Evolutionary conservation across 2,888 invertebrate species (phyloP).

Genomic region (Eupithecia vulgata): DNA sequence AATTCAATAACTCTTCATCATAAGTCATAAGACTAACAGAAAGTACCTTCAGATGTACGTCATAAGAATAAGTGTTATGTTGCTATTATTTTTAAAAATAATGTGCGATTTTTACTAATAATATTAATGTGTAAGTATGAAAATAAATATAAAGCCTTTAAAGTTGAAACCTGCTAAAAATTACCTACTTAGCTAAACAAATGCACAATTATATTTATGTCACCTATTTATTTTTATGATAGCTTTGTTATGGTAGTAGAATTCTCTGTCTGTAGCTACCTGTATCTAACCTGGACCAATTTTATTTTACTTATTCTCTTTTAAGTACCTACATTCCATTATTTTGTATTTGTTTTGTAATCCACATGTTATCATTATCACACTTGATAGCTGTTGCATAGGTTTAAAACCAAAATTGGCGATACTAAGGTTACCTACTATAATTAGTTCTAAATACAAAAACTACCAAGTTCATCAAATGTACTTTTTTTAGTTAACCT

Average conservation of each 20-base stretch:
- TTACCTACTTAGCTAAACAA: not conserved
- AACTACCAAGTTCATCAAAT: not conserved
- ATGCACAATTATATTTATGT: conserved; percentile 2
- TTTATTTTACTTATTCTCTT: not conserved
- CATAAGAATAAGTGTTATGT: not conserved
- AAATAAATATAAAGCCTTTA: not conserved
- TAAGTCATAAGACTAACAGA: too few species aligned
- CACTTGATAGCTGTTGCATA: not conserved
- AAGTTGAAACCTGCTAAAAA: not conserved
- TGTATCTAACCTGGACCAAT: not conserved
- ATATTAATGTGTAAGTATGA: not conserved
- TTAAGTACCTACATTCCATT: not conserved
- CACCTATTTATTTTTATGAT: not conserved
- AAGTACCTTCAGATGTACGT: too few species aligned
- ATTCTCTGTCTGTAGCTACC: not conserved
- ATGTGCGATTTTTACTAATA: not conserved
- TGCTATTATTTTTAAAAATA: not conserved
- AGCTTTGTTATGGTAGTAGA: not conserved
- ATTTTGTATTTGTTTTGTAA: not conserved
- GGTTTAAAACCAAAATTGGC: not conserved
- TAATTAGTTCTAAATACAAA: not conserved
- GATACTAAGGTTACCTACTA: not conserved
- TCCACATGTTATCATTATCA: not conserved
- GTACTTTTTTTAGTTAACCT: not conserved
- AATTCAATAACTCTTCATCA: too few species aligned